These are phyloP conservation scores for Passer montanus DNA, from an alignment of 2,113 vertebrate genomes.

Conservation along the genomic window DNA sequence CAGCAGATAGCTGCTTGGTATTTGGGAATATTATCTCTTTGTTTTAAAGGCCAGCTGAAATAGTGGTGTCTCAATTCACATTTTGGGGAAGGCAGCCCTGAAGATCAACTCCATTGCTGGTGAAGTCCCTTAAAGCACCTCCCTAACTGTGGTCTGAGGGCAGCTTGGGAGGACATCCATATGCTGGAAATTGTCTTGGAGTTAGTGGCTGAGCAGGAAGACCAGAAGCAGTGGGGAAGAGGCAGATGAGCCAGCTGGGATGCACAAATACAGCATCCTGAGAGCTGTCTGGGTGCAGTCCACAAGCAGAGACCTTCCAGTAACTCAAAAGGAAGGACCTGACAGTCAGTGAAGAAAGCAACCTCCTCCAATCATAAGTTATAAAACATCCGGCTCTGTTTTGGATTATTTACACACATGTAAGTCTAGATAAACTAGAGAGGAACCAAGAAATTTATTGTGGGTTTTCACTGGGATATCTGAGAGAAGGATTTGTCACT, in stretches of 20 bases:
- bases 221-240: neutral
- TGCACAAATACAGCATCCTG: rapidly evolving
- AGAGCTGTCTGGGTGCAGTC: neutral
- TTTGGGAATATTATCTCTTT: neutral
- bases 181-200: neutral
- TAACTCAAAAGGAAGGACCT: neutral
- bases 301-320: neutral
- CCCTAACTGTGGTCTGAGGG: neutral
- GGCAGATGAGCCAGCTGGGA: neutral
- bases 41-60: neutral
- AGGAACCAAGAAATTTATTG: neutral
- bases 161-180: neutral
- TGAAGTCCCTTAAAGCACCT: neutral
- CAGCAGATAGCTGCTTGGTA: neutral
- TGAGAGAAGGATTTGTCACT: neutral
- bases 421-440: neutral
- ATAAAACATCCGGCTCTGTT: neutral
- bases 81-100: neutral
- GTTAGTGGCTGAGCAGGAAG: neutral
- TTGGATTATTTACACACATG: neutral
- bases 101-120: neutral
- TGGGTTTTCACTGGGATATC: neutral
- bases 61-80: neutral
- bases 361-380: neutral
- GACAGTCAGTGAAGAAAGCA: neutral